These are phyloP conservation scores for Platanista minor DNA, from an alignment of 2,113 vertebrate species.

Conservation along the genomic window DNA sequence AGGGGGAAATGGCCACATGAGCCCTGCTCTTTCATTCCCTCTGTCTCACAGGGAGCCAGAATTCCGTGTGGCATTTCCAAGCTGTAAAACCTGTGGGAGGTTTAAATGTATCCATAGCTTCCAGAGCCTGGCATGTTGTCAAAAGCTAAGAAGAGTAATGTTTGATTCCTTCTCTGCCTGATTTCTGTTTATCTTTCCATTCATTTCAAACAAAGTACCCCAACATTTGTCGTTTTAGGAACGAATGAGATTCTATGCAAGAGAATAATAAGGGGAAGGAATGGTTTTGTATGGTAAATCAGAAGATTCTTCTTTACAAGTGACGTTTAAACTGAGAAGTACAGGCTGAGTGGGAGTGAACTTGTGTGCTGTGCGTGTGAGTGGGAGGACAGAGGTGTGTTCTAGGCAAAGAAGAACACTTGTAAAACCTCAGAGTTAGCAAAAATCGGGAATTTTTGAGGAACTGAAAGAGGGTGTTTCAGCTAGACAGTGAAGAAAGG, in stretches of 20 bases:
- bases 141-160: not conserved
- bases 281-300: not conserved
- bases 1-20: not conserved
- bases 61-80: not conserved
- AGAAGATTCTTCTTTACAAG: slow-evolving; percentile 43
- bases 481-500: not conserved
- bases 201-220: not conserved
- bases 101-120: not conserved
- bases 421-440: slow-evolving; percentile 34
- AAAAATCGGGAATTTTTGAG: not conserved
- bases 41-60: not conserved
- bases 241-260: not conserved
- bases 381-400: not conserved
- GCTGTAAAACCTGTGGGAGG: not conserved
- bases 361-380: not conserved
- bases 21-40: not conserved
- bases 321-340: slow-evolving; percentile 36
- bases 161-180: not conserved
- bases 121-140: not conserved
- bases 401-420: slow-evolving; percentile 17
- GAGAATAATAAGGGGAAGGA: not conserved
- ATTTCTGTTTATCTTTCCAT: not conserved
- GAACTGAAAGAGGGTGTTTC: slow-evolving; percentile 31
- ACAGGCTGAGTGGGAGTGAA: not conserved
- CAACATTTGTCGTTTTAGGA: not conserved